Evolutionary conservation across 2,113 vertebrate genomes (phyloP), one percentile per base, ranked within the genome.

Genomic region (Herpetotheres cachinnans): DNA sequence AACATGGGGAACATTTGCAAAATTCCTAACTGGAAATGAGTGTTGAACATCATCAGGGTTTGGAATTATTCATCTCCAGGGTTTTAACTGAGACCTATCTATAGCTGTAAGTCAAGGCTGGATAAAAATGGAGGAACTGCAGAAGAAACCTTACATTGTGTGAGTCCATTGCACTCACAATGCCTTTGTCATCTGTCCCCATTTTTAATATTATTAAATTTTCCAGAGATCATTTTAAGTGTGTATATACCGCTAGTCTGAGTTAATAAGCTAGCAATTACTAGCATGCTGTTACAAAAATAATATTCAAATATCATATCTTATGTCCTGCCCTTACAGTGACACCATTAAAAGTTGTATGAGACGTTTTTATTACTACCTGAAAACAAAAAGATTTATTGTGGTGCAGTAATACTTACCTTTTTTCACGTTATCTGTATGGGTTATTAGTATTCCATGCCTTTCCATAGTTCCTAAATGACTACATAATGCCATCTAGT

Each of bases 401-500:
- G 29, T 52, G 30, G 52, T 52, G 36, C 47, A 54, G 62, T 34
- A 40, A 62, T 50, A 29, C 9, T 46, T 42, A 40, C 4, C 1
- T 4, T 4, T 54, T 90, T 93, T 24, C 61, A 67, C 1, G 0
- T 49, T 19, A 63, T 11, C 47, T 69, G 22, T 5, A 6, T 2
- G 25, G 14, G 6, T 69, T 65, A 21, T 9, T 25, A 29, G 21
- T 1, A 54, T 38, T 34, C 32, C 8, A 16, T 0, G 2, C 34
- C 17, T 76, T 73, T 40, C 50, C 20, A 5, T 5, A 54, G 27
- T 20, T 89, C 54, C 56, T 79, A 30, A 74, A 15, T 40, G 74
- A 96, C 74, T 85, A 87, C 22, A 74, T 62, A 61, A n/a, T 79
- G 96, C 95, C 97, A 97, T 86, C 97, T 97, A 92, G 93, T 93